These are phyloP conservation scores for Hyperoodon ampullatus DNA, from an alignment of 2,113 vertebrate genomes.

Conservation along the genomic window DNA sequence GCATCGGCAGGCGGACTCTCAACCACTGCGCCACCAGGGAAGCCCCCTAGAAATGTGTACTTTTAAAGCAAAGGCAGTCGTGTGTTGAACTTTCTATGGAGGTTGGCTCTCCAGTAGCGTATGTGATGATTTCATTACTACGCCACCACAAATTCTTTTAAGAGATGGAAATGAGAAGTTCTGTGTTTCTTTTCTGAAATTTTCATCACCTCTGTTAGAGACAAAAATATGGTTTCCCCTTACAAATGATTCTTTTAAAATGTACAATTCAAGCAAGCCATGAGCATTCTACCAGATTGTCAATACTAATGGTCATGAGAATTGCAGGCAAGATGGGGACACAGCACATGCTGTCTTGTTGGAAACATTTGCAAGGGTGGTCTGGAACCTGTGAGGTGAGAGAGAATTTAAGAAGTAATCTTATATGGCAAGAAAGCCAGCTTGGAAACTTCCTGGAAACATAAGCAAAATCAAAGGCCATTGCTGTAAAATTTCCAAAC, in stretches of 20 bases:
- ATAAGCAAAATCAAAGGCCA: conserved; percentile 47
- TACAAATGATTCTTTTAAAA: conserved; percentile 50
- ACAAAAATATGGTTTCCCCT: conserved; percentile 37
- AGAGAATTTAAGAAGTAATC: background rate
- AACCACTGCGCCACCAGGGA: no score
- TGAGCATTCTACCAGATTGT: background rate
- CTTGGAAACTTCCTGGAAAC: conserved; percentile 44
- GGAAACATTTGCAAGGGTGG: conserved; percentile 26
- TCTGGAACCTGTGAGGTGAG: background rate
- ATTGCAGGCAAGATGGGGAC: background rate
- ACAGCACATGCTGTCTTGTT: background rate
- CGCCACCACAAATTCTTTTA: background rate
- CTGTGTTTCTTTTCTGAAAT: conserved; percentile 7
- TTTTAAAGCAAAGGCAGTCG: conserved; percentile 18
- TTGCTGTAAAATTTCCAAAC: conserved; percentile 22
- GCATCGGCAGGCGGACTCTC: no score
- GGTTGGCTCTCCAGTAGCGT: background rate
- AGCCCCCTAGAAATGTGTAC: background rate
- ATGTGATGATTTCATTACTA: background rate
- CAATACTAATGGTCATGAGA: background rate
- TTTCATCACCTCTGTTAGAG: conserved; percentile 12
- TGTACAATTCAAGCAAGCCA: conserved; percentile 56
- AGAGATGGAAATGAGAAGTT: background rate
- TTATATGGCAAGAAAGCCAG: background rate
- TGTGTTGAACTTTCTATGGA: background rate